A percentile compares a stretch with the other conserved stretches of the same genome.
phyloP scores from a whole-genome alignment of 2,888 invertebrate species.

The Drosophila villosipedis region DNA sequence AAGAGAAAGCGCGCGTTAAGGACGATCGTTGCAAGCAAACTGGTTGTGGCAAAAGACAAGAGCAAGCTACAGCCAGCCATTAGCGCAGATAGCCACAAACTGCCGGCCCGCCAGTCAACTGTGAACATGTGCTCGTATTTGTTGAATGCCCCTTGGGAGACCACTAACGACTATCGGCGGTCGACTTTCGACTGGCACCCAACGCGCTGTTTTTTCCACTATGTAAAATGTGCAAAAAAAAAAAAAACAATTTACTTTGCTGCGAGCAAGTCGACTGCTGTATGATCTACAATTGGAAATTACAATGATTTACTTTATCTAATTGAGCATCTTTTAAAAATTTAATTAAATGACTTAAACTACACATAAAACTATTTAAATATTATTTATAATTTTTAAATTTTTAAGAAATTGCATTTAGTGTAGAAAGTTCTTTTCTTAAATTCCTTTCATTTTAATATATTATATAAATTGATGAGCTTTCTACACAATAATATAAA shows the following conservation, averaged over 20 bases:
- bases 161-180: constrained; percentile 17
- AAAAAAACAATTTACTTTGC: neutral
- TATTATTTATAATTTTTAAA: neutral
- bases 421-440: neutral
- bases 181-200: constrained; percentile 23
- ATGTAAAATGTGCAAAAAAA: neutral
- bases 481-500: neutral
- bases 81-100: constrained; percentile 27
- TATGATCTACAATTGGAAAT: constrained; percentile 32
- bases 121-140: constrained; percentile 56
- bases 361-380: neutral
- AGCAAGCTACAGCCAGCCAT: constrained; percentile 22
- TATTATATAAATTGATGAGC: neutral
- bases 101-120: constrained; percentile 40
- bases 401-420: neutral
- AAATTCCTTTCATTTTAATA: neutral
- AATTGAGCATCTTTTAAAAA: neutral
- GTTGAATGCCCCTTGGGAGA: constrained; percentile 32
- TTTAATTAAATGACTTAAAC: neutral
- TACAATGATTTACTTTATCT: neutral
- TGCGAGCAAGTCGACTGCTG: neutral
- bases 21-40: constrained; percentile 75
- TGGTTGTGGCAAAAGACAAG: constrained; percentile 56
- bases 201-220: constrained; percentile 50
- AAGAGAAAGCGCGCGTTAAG: constrained; percentile 52